phyloP scores from a whole-genome alignment of 2,797 vertebrate species.

The Cossypha niveicapilla region DNA sequence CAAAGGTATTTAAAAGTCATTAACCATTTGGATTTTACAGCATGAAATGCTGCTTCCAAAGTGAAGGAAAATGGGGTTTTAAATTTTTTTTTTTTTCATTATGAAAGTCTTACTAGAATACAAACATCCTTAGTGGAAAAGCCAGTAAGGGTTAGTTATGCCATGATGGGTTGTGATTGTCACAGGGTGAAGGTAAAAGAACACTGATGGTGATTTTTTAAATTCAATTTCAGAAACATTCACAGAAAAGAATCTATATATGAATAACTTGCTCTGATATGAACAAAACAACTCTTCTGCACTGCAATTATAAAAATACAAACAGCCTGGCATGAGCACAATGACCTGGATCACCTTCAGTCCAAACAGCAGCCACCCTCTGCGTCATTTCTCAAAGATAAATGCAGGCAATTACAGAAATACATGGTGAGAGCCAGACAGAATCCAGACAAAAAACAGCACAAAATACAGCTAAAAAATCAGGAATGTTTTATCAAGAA shows the following conservation, averaged over 20 bases:
- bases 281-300: not conserved
- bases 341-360: not conserved
- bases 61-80: not conserved
- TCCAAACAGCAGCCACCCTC: not conserved
- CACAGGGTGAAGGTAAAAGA: not conserved
- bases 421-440: not conserved
- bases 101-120: not conserved
- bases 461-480: not conserved
- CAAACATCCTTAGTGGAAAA: not conserved
- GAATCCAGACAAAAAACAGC: not conserved
- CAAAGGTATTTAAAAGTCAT: not conserved
- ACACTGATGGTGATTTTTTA: not conserved
- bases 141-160: not conserved
- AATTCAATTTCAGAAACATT: not conserved
- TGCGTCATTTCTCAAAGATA: not conserved
- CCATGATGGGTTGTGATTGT: rapidly evolving
- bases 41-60: not conserved
- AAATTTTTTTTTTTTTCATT: rapidly evolving
- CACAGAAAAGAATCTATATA: not conserved
- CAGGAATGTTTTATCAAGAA: not conserved
- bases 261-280: not conserved
- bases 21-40: not conserved
- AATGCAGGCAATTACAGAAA: not conserved
- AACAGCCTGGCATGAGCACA: not conserved
- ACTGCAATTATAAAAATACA: not conserved